Conservation (phyloP, 92 coral and sea anemone genomes). For the Porites rus region DNA sequence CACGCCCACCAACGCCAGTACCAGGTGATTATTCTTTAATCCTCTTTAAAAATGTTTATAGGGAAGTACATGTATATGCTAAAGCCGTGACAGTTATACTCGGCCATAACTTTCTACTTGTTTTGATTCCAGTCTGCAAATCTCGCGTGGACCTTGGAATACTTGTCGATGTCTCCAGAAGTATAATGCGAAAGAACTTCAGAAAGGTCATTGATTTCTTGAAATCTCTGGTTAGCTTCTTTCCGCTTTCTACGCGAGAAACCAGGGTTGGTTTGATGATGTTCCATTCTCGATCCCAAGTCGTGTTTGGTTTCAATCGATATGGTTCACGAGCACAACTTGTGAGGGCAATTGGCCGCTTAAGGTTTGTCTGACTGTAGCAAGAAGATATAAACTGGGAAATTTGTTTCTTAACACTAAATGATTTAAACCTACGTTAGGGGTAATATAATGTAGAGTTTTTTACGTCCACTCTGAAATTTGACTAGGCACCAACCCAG, state of each 20-base stretch:
- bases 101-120: not conserved
- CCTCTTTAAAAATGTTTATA: not conserved
- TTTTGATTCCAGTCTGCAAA: conserved; percentile 64
- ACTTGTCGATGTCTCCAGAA: conserved; percentile 75
- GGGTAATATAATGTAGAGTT: too few species aligned
- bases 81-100: not conserved
- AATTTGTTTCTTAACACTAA: not conserved
- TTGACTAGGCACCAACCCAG: conserved; percentile 4
- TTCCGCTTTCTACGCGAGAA: conserved; percentile 65
- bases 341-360: conserved; percentile 53
- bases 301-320: conserved; percentile 68
- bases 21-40: conserved; percentile 7
- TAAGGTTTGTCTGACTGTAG: conserved; percentile 20
- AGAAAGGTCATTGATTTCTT: conserved; percentile 64
- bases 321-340: conserved; percentile 53
- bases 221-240: conserved; percentile 72
- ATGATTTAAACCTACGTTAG: too few species aligned
- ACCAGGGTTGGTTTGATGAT: conserved; percentile 80
- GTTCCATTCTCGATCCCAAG: conserved; percentile 51
- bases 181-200: conserved; percentile 76
- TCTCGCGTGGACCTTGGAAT: conserved; percentile 79
- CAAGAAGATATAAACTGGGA: not conserved
- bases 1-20: conserved; percentile 35
- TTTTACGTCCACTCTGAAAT: too few species aligned
- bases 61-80: not conserved